A percentile compares a stretch with the other conserved stretches of the same genome.
Evolutionary conservation across 2,797 vertebrate species (phyloP).

Genomic region (Chiroxiphia lanceolata): DNA sequence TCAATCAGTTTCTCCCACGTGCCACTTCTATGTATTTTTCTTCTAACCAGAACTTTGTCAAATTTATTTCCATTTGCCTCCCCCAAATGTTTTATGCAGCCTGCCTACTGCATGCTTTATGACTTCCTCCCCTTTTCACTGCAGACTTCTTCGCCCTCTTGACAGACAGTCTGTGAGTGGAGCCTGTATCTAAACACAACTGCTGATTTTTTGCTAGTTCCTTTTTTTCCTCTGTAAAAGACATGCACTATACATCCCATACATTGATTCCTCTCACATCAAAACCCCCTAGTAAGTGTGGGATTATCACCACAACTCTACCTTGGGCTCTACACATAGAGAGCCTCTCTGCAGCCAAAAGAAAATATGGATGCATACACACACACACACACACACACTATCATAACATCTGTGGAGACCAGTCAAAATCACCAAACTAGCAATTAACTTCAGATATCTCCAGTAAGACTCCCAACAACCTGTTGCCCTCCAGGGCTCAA

Average conservation of each 20-base stretch:
- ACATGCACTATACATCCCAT: not conserved
- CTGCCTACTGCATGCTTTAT: not conserved
- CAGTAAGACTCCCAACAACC: not conserved
- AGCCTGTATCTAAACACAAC: not conserved
- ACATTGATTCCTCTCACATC: not conserved
- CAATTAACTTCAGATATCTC: not conserved
- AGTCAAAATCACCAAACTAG: not conserved
- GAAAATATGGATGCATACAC: not conserved
- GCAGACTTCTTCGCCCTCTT: not conserved
- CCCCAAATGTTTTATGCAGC: not conserved
- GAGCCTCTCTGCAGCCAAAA: not conserved
- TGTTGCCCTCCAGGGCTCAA: not conserved
- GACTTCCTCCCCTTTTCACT: not conserved
- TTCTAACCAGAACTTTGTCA: not conserved
- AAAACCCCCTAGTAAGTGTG: not conserved
- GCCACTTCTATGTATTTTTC: not conserved
- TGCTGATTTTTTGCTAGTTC: not conserved
- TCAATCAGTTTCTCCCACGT: not conserved
- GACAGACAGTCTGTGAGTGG: not conserved
- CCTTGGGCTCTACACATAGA: not conserved
- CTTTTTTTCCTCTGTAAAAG: not conserved
- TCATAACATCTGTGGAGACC: not conserved
- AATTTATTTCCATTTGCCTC: constrained; percentile 4
- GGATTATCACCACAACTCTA: not conserved
- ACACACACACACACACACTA: fast-evolving